Evolutionary conservation across 2,888 invertebrate genomes (phyloP).

Genomic region (Agelastica alni): DNA sequence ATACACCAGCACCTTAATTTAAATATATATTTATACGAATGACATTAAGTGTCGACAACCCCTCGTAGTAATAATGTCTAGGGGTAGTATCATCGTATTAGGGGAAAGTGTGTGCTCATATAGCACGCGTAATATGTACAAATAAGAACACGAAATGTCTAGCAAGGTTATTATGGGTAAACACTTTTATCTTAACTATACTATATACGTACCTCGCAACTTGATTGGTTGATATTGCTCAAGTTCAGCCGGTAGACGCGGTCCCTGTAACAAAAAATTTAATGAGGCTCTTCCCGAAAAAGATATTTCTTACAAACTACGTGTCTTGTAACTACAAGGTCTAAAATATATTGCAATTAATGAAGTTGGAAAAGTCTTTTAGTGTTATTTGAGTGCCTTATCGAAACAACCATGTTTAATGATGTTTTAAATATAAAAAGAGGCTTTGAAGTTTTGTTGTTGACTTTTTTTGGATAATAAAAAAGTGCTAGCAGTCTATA

Average conservation of each 20-base stretch:
- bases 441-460: too few species aligned
- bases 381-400: neutral
- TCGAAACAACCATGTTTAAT: too few species aligned
- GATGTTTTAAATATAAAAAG: too few species aligned
- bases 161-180: conserved; percentile 21
- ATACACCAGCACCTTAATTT: too few species aligned
- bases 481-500: too few species aligned
- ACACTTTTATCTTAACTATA: conserved; percentile 22
- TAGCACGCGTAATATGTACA: conserved; percentile 33
- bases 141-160: conserved; percentile 33
- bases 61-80: conserved; percentile 25
- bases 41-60: too few species aligned
- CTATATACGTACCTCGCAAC: conserved; percentile 72
- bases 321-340: neutral
- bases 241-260: conserved; percentile 80
- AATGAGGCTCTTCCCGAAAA: conserved; percentile 7
- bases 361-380: neutral
- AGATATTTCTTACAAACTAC: neutral
- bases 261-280: conserved; percentile 70
- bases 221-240: conserved; percentile 84
- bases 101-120: conserved; percentile 30
- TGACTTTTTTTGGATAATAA: too few species aligned
- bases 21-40: too few species aligned
- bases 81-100: conserved; percentile 26
- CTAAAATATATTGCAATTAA: neutral